Evolutionary conservation across 2,888 invertebrate species (phyloP), one percentile per base, ranked within the genome.

Genomic region (Carcina quercana): DNA sequence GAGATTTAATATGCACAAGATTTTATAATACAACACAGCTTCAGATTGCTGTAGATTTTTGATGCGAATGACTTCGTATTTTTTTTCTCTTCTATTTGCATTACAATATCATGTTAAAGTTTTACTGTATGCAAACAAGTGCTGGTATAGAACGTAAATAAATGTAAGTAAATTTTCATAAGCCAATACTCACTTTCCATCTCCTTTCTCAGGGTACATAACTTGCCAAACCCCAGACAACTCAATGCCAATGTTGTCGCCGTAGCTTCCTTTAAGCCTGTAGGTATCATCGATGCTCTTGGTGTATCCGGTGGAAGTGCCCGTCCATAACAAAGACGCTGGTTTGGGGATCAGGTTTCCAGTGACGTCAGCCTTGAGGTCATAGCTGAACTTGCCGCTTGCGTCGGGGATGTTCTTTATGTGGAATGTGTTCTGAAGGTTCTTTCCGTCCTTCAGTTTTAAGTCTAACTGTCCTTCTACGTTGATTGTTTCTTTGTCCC

Each of bases 221-320:
- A 64, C 19, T 26, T 80, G 66, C 26, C 56, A 69, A 8, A 73
- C 69, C 5, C 87, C 87, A 28, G 65, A 64, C 0, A 74, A 1
- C 26, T 85, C 86, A 2, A 66, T 50, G 11, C 54, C 59, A 4
- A 70, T 40, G 25, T 73, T 61, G 1, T 72, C 68, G 1, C 87
- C 87, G 36, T 82, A 87, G 47, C 65, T 73, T 1, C 66, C 75
- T 35, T 82, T 76, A 1, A 82, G 3, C 3, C 60, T 64, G 50
- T 76, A 85, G 1, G 61, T 59, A 1, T 78, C 71, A 0, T 79
- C 74, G 10, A 65, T 48, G 0, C 48, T 31, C 1, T 60, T 59
- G 3, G 70, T 48, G 1, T 66, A 43, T 13, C 50, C 67, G 0
- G 45, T n/a, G 47, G 62, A 64, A 1, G 55, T 48, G 6, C 55